These are phyloP conservation scores for Lindbergichthys nudifrons DNA, from an alignment of 2,797 vertebrate genomes.

Conservation along the genomic window DNA sequence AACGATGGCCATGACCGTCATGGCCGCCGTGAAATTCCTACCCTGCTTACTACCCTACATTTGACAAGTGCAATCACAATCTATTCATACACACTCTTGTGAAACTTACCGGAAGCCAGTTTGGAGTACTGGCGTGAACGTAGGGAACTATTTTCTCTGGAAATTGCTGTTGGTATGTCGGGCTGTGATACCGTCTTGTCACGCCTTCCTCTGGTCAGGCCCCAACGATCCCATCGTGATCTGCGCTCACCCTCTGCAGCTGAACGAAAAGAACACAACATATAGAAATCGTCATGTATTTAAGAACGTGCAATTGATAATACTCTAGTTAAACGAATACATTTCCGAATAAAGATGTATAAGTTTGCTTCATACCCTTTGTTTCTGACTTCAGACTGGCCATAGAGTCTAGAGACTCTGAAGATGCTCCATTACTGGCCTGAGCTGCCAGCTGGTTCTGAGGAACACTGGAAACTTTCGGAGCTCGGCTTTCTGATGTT, in stretches of 20 bases:
- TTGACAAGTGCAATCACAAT: neutral
- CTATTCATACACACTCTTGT: neutral
- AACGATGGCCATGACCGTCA: no score
- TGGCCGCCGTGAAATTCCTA: no score
- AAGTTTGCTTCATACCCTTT: conserved; percentile 48
- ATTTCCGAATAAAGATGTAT: no score
- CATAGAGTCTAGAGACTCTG: conserved; percentile 93
- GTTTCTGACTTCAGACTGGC: conserved; percentile 88
- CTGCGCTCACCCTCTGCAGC: conserved; percentile 81
- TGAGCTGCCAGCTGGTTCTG: conserved; percentile 89
- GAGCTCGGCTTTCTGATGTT: conserved; percentile 91
- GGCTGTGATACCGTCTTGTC: conserved; percentile 93
- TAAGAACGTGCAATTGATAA: conserved; percentile 8
- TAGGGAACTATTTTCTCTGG: conserved; percentile 86
- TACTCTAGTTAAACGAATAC: neutral
- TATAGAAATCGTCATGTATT: conserved; percentile 14
- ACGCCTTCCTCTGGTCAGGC: conserved; percentile 88
- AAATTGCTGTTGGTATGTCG: conserved; percentile 90
- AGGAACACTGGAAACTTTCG: conserved; percentile 82
- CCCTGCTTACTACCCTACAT: no score
- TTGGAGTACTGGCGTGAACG: conserved; percentile 85
- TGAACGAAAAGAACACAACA: conserved; percentile 26
- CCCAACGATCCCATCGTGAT: conserved; percentile 96
- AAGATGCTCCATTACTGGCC: conserved; percentile 85
- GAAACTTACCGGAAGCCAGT: conserved; percentile 89